Conservation (phyloP, 2,888 invertebrate genomes). For the Volucella bombylans region DNA sequence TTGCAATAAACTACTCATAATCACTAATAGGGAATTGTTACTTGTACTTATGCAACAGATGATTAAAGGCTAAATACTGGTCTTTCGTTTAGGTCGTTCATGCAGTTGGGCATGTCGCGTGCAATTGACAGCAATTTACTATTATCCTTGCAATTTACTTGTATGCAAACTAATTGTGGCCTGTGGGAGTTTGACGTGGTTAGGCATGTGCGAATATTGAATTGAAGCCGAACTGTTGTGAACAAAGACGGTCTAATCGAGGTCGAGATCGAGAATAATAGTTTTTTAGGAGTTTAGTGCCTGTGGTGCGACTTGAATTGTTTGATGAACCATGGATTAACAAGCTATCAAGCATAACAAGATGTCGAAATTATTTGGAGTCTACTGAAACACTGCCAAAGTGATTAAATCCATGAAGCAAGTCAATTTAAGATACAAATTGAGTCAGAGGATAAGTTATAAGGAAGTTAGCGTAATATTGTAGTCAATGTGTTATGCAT, state of each 20-base stretch:
- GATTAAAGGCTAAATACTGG: neutral
- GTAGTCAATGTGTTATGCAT: no score
- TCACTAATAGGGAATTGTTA: neutral
- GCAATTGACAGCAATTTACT: constrained; percentile 60
- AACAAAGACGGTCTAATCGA: constrained; percentile 4
- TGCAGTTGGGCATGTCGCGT: constrained; percentile 44
- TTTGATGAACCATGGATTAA: neutral
- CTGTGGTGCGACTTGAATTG: neutral
- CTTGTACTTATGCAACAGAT: constrained; percentile 37
- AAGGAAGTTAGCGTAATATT: no score
- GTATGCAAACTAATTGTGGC: constrained; percentile 16
- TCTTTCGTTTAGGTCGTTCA: neutral
- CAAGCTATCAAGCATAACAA: constrained; percentile 25
- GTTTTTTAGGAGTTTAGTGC: neutral
- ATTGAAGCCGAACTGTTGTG: neutral
- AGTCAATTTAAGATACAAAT: no score
- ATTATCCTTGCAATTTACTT: constrained; percentile 20
- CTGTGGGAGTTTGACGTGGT: constrained; percentile 41
- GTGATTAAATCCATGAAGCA: no score
- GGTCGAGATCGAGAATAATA: constrained; percentile 8
- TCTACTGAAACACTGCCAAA: no score
- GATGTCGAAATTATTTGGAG: constrained; percentile 40
- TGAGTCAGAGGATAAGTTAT: no score
- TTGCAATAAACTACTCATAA: neutral
- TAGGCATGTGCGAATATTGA: constrained; percentile 25